Evolutionary conservation across 2,797 vertebrate species (phyloP).

Genomic region (Myotis findleyi): DNA sequence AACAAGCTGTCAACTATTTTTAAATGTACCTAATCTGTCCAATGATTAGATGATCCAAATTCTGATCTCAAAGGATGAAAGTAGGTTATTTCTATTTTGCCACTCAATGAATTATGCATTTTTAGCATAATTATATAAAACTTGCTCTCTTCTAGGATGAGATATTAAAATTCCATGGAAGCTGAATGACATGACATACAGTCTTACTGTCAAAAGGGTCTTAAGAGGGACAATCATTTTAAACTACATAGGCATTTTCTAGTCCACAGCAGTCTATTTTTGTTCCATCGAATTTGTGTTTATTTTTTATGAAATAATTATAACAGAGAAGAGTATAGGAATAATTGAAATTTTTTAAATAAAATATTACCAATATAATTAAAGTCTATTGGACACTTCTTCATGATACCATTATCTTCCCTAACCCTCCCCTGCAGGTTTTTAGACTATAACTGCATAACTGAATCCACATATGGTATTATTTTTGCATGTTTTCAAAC

Average conservation of each 20-base stretch:
- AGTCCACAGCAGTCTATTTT: not conserved
- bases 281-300: not conserved
- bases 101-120: constrained; percentile 46
- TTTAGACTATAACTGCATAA: not conserved
- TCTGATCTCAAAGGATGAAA: constrained; percentile 72
- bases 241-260: not conserved
- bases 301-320: constrained; percentile 32
- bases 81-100: constrained; percentile 70
- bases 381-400: not conserved
- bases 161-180: not conserved
- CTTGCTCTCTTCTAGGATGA: not conserved
- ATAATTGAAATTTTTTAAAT: constrained; percentile 3
- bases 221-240: not conserved
- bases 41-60: constrained; percentile 77
- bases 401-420: not conserved
- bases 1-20: constrained; percentile 80
- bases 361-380: not conserved
- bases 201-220: not conserved
- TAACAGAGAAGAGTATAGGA: constrained; percentile 10
- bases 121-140: constrained; percentile 40
- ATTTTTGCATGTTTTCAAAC: constrained; percentile 18
- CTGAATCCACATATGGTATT: not conserved
- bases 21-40: constrained; percentile 64
- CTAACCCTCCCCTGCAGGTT: not conserved
- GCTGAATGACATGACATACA: not conserved